phyloP scores from a whole-genome alignment of 2,888 invertebrate species.

The Diachrysia chrysitis region DNA sequence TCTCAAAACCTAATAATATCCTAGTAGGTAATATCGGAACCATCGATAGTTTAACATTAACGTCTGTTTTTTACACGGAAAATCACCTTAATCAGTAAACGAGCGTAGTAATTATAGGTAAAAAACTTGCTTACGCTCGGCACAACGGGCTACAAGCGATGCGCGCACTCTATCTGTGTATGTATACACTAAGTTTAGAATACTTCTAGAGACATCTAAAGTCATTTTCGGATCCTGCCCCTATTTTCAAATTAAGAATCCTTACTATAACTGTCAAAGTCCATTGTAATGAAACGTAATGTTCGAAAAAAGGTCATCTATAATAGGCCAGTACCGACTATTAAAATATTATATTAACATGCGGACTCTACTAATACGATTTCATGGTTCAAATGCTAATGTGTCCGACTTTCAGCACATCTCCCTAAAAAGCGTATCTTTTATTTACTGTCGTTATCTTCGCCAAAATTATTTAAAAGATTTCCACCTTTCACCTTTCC shows the following conservation, averaged over 20 bases:
- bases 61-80: no score
- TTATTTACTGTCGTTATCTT: conserved; percentile 28
- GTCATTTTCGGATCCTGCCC: no score
- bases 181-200: no score
- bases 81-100: no score
- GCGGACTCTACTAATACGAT: conserved; percentile 20
- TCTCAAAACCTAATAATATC: no score
- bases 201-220: no score
- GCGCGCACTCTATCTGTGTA: no score
- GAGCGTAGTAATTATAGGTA: no score
- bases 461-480: conserved; percentile 28
- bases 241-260: not conserved
- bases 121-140: no score
- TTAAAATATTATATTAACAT: not conserved
- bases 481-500: conserved; percentile 13
- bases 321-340: not conserved
- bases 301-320: not conserved
- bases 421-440: conserved; percentile 5
- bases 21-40: no score
- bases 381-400: conserved; percentile 28
- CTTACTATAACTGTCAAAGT: not conserved
- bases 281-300: not conserved
- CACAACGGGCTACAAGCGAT: no score
- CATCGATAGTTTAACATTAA: no score
- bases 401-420: conserved; percentile 29